These are phyloP conservation scores for Orchesellides sinensis DNA, from an alignment of 2,888 invertebrate species.

Conservation along the genomic window DNA sequence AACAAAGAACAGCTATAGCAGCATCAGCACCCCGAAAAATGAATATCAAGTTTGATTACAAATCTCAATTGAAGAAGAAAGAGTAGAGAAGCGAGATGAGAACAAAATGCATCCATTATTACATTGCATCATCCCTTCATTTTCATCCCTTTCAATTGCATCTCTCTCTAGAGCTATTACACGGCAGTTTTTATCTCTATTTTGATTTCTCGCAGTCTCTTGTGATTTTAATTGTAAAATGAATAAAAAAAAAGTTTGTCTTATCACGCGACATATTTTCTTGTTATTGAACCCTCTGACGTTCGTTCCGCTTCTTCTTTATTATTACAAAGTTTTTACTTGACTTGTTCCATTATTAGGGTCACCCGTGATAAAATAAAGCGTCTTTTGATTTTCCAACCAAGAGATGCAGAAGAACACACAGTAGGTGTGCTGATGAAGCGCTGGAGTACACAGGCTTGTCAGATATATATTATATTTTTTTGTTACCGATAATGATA, in stretches of 20 bases:
- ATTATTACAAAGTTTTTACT: conserved; percentile 9
- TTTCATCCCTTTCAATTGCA: not conserved
- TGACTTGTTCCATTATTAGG: conserved; percentile 19
- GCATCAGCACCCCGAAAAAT: conserved; percentile 30
- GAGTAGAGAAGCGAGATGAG: not conserved
- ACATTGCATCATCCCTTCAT: not conserved
- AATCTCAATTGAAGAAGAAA: conserved; percentile 25
- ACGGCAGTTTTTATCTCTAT: conserved; percentile 63
- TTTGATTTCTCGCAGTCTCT: conserved; percentile 48
- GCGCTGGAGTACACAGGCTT: too few relatives aligned
- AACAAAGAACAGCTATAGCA: not conserved
- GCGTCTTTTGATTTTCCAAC: conserved; percentile 31
- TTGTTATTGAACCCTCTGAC: conserved; percentile 7
- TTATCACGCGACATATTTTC: conserved; percentile 62
- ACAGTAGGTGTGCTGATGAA: conserved; percentile 52
- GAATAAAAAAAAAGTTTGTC: conserved; percentile 20
- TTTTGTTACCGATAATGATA: conserved; percentile 16
- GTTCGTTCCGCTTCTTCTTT: conserved; percentile 4
- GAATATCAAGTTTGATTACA: conserved; percentile 60
- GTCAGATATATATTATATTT: too few relatives aligned
- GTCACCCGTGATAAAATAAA: conserved; percentile 56
- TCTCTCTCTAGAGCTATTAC: conserved; percentile 40
- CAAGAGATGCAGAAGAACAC: conserved; percentile 15
- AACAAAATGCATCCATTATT: not conserved
- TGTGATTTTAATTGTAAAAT: too few relatives aligned